Percentiles rank a stretch among this genome's conserved stretches.
phyloP scores from a whole-genome alignment of 2,797 vertebrate genomes.

The Tolypeutes matacus region DNA sequence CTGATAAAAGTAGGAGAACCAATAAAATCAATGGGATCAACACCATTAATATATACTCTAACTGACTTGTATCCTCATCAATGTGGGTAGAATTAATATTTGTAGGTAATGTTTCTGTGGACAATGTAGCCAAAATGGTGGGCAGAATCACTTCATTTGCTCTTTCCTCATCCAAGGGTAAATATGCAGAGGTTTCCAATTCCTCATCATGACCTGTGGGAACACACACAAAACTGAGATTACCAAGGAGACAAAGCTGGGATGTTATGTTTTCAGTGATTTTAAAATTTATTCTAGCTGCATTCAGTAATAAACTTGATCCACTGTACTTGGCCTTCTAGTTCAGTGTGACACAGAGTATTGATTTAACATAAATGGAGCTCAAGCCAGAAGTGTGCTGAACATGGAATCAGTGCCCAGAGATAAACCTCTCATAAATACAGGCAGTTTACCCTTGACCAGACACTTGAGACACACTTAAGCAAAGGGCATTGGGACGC shows the following conservation, averaged over 20 bases:
- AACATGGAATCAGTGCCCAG: neutral
- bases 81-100: neutral
- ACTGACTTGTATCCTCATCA: accelerated
- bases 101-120: neutral
- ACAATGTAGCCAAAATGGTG: neutral
- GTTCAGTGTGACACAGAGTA: neutral
- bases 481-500: neutral
- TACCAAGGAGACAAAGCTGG: slow-evolving; percentile 16
- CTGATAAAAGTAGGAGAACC: slow-evolving; percentile 80
- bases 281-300: neutral
- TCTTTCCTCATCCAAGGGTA: accelerated
- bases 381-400: neutral
- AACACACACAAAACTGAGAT: slow-evolving; percentile 37
- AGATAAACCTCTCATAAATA: neutral
- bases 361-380: slow-evolving; percentile 23
- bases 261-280: neutral
- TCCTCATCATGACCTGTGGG: neutral
- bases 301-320: neutral
- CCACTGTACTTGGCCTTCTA: neutral
- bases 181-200: neutral
- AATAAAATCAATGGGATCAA: slow-evolving; percentile 77
- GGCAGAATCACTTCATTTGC: accelerated
- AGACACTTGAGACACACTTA: neutral
- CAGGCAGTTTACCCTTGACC: neutral
- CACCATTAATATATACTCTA: slow-evolving; percentile 80